Conservation (phyloP, 1,140 invertebrate species). For the Dolichoris vasculosae region DNA sequence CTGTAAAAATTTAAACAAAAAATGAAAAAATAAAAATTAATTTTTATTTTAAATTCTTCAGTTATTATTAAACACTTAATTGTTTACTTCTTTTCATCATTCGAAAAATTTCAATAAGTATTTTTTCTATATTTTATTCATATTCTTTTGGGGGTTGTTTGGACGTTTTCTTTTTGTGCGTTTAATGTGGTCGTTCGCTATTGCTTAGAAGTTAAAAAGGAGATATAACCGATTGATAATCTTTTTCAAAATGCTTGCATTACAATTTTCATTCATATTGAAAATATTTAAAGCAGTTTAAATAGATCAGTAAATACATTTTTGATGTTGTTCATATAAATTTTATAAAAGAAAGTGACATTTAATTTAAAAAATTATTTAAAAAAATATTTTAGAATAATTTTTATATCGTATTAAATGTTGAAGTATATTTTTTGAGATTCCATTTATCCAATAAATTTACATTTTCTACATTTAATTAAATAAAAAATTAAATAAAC, state of each 20-base stretch:
- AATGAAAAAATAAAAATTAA: no score
- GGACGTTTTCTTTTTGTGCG: background rate
- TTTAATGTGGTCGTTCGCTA: background rate
- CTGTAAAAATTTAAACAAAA: no score
- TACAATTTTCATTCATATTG: background rate
- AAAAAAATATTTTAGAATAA: no score
- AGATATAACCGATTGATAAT: background rate
- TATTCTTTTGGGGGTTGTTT: background rate
- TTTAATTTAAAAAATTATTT: background rate
- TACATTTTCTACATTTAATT: no score
- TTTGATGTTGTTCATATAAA: background rate
- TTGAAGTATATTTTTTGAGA: no score
- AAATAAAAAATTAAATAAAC: no score
- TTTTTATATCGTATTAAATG: no score
- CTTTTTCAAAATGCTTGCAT: background rate
- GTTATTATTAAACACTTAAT: background rate
- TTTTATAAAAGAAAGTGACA: background rate
- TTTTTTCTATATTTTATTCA: background rate
- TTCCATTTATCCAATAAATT: no score
- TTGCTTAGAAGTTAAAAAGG: conserved; percentile 14
- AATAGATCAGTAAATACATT: background rate
- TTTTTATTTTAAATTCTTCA: no score
- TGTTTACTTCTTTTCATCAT: background rate
- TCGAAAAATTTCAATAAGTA: background rate
- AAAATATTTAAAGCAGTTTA: background rate